phyloP scores from a whole-genome alignment of 1,140 invertebrate genomes.

The Cyclina sinensis region DNA sequence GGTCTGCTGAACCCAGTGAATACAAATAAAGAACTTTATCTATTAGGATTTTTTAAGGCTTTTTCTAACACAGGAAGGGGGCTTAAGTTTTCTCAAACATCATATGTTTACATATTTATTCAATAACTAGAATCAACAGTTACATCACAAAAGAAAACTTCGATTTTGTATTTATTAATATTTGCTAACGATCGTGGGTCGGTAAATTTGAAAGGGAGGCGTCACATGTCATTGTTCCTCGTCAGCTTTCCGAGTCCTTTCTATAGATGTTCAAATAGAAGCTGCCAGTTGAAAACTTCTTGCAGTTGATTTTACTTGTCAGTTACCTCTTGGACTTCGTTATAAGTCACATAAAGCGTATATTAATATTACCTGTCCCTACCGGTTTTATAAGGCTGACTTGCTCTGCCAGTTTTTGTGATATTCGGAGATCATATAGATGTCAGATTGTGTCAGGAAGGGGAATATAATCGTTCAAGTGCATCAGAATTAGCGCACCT shows the following conservation, averaged over 20 bases:
- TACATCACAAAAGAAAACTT: conserved; percentile 66
- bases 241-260: conserved; percentile 16
- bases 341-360: neutral
- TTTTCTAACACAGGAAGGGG: conserved; percentile 58
- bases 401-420: conserved; percentile 47
- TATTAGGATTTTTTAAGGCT: conserved; percentile 35
- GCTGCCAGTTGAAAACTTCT: conserved; percentile 34
- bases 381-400: conserved; percentile 45
- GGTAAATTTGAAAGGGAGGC: conserved; percentile 51
- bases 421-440: conserved; percentile 44
- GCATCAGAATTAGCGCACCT: conserved; percentile 50
- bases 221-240: conserved; percentile 33
- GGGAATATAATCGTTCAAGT: conserved; percentile 54
- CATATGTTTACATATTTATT: conserved; percentile 67
- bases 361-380: conserved; percentile 37
- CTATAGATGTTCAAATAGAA: conserved; percentile 47
- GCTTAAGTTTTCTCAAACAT: conserved; percentile 69
- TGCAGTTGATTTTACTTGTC: neutral
- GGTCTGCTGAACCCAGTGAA: conserved; percentile 39
- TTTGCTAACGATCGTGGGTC: conserved; percentile 41
- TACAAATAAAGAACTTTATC: neutral
- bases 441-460: conserved; percentile 55
- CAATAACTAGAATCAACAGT: conserved; percentile 59
- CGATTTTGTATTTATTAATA: conserved; percentile 68
- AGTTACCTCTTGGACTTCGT: neutral